A percentile compares a stretch with the other conserved stretches of the same genome.
These are phyloP conservation scores for Sinhomidia bicolor DNA, from an alignment of 2,888 invertebrate genomes.

Conservation along the genomic window DNA sequence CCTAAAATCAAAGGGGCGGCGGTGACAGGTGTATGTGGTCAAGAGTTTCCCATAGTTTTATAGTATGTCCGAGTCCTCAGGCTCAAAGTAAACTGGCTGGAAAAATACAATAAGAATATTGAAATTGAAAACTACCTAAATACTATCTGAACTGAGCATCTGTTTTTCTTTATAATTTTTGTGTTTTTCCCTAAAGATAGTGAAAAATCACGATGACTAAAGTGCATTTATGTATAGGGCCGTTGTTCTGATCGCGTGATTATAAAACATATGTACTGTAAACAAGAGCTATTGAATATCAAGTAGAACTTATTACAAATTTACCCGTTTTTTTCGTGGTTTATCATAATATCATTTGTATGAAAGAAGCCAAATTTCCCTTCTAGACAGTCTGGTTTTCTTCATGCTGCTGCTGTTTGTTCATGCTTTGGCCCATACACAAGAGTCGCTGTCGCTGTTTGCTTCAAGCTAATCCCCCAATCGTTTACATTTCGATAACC, in stretches of 20 bases:
- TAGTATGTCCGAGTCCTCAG: neutral
- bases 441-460: neutral
- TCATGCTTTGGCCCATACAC: neutral
- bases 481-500: neutral
- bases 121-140: neutral
- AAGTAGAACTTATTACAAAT: conserved; percentile 8
- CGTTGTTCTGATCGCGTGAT: neutral
- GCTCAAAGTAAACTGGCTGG: too few species aligned
- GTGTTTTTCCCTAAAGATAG: neutral
- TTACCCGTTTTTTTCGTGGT: neutral
- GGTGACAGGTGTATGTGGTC: conserved; percentile 6
- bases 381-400: conserved; percentile 29
- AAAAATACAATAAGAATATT: too few species aligned
- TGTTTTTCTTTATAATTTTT: too few species aligned
- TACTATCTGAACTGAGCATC: neutral
- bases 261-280: neutral
- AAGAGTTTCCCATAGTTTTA: neutral
- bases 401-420: neutral
- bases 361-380: neutral
- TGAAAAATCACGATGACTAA: neutral
- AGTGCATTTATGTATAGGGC: neutral
- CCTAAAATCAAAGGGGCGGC: neutral
- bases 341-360: neutral
- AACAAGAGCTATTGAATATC: conserved; percentile 2
- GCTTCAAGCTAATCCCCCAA: neutral